phyloP scores from a whole-genome alignment of 2,888 invertebrate genomes.

The Hofmannophila pseudospretella region DNA sequence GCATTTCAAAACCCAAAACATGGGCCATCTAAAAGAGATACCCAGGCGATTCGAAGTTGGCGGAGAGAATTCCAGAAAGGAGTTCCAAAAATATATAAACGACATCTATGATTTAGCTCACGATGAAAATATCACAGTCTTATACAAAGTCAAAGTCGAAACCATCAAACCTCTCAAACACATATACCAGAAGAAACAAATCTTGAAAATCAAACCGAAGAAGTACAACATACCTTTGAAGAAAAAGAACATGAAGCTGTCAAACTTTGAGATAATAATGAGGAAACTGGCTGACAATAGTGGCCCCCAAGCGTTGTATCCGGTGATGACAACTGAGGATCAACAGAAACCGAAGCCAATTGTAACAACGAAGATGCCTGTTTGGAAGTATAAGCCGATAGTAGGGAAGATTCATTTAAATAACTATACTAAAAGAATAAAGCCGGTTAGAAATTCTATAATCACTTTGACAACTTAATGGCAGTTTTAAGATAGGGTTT shows the following conservation, averaged over 20 bases:
- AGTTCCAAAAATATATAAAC: constrained; percentile 43
- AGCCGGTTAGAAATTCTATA: constrained; percentile 38
- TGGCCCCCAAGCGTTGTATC: constrained; percentile 20
- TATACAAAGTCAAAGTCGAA: constrained; percentile 53
- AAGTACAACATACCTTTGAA: constrained; percentile 62
- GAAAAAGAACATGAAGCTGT: constrained; percentile 59
- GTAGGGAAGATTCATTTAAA: constrained; percentile 34
- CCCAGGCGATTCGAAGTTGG: constrained; percentile 48
- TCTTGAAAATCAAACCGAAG: constrained; percentile 40
- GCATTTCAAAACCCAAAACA: constrained; percentile 13
- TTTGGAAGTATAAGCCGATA: constrained; percentile 54
- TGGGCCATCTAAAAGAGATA: constrained; percentile 35
- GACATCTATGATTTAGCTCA: constrained; percentile 44
- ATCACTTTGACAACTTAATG: background rate
- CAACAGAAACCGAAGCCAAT: constrained; percentile 14
- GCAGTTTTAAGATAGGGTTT: no score
- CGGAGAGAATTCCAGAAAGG: constrained; percentile 30
- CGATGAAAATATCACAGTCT: constrained; percentile 39
- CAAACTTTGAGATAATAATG: constrained; percentile 52
- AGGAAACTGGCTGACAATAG: constrained; percentile 42
- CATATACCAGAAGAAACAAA: constrained; percentile 18
- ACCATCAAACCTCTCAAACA: constrained; percentile 21
- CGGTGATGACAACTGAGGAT: constrained; percentile 30
- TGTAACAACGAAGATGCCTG: constrained; percentile 31
- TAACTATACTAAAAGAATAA: constrained; percentile 48